Conservation (phyloP, 2,113 vertebrate genomes). For the Desmodus rotundus region DNA sequence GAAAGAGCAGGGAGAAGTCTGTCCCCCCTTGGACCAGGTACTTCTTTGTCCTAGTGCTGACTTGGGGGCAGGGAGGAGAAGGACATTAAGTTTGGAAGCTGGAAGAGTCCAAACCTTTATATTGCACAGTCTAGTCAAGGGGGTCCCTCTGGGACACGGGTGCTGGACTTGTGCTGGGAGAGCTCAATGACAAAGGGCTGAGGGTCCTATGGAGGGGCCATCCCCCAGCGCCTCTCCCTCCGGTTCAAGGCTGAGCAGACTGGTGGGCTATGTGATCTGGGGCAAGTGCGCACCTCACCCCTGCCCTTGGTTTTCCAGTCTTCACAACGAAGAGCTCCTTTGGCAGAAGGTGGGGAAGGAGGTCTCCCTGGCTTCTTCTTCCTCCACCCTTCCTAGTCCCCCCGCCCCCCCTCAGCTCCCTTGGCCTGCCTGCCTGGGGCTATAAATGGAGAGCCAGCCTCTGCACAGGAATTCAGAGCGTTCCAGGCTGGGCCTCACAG, state of each 20-base stretch:
- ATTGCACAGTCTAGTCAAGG: not conserved
- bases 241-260: not conserved
- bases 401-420: not conserved
- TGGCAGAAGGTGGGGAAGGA: not conserved
- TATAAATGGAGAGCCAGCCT: conserved; percentile 69
- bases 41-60: not conserved
- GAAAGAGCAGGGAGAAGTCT: not conserved
- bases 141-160: not conserved
- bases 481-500: conserved; percentile 21
- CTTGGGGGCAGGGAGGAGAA: not conserved
- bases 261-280: not conserved
- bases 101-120: not conserved
- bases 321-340: not conserved
- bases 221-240: not conserved
- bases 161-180: not conserved
- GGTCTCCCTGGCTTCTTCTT: not conserved
- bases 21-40: not conserved
- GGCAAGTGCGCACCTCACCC: not conserved
- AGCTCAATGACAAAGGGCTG: not conserved
- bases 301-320: not conserved
- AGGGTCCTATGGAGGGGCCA: rapidly evolving
- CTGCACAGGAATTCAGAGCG: conserved; percentile 50
- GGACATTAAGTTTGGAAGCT: not conserved
- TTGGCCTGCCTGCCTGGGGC: not conserved
- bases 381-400: not conserved